A percentile compares a stretch with the other conserved stretches of the same genome.
phyloP scores from a whole-genome alignment of 2,888 invertebrate species.

The Drosophila antonietae region DNA sequence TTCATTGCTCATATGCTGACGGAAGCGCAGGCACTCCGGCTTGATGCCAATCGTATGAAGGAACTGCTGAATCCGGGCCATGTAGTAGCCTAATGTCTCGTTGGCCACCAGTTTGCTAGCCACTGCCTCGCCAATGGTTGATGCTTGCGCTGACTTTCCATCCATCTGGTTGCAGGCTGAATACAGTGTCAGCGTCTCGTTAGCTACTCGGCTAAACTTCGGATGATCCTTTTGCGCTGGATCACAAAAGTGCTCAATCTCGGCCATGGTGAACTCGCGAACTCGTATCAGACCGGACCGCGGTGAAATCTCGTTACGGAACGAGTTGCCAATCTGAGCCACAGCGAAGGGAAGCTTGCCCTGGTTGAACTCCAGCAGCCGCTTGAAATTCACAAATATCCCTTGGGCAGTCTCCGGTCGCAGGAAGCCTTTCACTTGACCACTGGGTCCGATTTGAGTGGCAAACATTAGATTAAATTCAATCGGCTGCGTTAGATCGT shows the following conservation, averaged over 20 bases:
- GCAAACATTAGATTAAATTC: conserved; percentile 99
- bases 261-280: conserved; percentile 99
- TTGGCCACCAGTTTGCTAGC: conserved; percentile 93
- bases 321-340: conserved; percentile 99
- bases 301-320: conserved; percentile 99
- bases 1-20: conserved; percentile 99
- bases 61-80: conserved; percentile 97
- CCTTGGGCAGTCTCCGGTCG: conserved; percentile 99
- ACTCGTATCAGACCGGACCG: conserved; percentile 97
- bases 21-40: conserved; percentile 93
- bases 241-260: conserved; percentile 99
- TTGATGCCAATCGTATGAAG: conserved; percentile 95
- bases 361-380: conserved; percentile 98
- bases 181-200: conserved; percentile 92
- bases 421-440: conserved; percentile 95
- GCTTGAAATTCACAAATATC: conserved; percentile 99
- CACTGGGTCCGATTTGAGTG: conserved; percentile 98
- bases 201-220: conserved; percentile 92
- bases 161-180: conserved; percentile 99
- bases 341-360: conserved; percentile 98
- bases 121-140: conserved; percentile 96
- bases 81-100: conserved; percentile 98
- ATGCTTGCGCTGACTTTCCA: conserved; percentile 92
- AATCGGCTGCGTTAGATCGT: conserved; percentile 97
- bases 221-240: conserved; percentile 94